Percentiles rank a stretch among this genome's conserved stretches.
Evolutionary conservation across 2,797 vertebrate species (phyloP).

Genomic region (Coilia nasus): DNA sequence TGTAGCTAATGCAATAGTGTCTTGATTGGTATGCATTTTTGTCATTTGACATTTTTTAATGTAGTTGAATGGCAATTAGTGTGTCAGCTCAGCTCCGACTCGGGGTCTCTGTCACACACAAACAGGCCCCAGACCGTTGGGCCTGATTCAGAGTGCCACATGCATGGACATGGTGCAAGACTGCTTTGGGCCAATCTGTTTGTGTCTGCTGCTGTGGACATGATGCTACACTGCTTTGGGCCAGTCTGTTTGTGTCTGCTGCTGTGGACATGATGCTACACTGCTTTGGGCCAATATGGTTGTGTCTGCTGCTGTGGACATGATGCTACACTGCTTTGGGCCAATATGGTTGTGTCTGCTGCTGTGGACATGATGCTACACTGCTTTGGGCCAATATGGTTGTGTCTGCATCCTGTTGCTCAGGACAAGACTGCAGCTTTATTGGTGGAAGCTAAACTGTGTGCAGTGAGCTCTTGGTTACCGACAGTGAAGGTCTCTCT

Average conservation of each 20-base stretch:
- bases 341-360: not conserved
- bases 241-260: not conserved
- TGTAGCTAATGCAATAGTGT: too few relatives aligned
- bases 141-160: not conserved
- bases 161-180: not conserved
- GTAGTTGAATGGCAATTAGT: not conserved
- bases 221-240: too few relatives aligned
- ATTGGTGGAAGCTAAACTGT: not conserved
- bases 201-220: not conserved
- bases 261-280: not conserved
- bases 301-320: not conserved
- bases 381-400: not conserved
- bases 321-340: not conserved
- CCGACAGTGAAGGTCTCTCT: too few relatives aligned
- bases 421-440: too few relatives aligned
- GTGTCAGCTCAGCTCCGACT: not conserved
- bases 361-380: not conserved
- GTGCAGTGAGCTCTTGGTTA: not conserved
- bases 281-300: not conserved
- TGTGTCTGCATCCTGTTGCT: not conserved
- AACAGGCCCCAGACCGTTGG: too few relatives aligned
- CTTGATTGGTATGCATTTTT: not conserved
- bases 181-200: not conserved
- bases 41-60: too few relatives aligned
- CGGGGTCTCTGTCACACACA: too few relatives aligned